These are phyloP conservation scores for Otis tarda DNA, from an alignment of 2,113 vertebrate genomes.

Conservation along the genomic window DNA sequence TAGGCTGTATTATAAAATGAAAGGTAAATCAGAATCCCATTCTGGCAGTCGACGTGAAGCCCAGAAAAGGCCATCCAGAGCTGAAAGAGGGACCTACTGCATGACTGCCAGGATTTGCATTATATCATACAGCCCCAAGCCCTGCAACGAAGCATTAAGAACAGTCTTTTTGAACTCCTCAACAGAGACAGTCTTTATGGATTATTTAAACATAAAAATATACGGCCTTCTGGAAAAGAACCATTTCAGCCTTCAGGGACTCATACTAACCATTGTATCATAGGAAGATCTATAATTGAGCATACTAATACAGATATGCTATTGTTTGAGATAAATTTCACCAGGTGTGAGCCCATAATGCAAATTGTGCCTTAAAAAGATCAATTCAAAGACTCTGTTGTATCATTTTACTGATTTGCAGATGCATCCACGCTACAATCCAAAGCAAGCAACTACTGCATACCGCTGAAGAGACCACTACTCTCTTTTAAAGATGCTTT, in stretches of 20 bases:
- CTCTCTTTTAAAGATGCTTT: neutral
- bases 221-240: constrained; percentile 13
- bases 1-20: neutral
- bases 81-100: neutral
- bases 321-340: neutral
- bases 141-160: constrained; percentile 1
- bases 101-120: neutral
- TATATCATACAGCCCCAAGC: neutral
- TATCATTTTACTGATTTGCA: constrained; percentile 22
- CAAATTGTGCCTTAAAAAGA: constrained; percentile 23
- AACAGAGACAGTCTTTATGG: constrained; percentile 48
- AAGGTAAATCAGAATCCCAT: neutral
- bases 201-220: constrained; percentile 62
- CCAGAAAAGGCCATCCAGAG: neutral
- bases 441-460: neutral
- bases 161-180: constrained; percentile 21
- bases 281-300: constrained; percentile 16
- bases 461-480: neutral
- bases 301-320: neutral
- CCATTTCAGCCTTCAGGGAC: constrained; percentile 22
- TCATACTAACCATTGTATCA: neutral
- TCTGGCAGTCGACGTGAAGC: neutral
- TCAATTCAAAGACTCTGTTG: neutral
- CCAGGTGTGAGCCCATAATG: neutral
- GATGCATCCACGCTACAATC: neutral